phyloP scores from a whole-genome alignment of 2,113 vertebrate genomes.

The Nasalis larvatus region DNA sequence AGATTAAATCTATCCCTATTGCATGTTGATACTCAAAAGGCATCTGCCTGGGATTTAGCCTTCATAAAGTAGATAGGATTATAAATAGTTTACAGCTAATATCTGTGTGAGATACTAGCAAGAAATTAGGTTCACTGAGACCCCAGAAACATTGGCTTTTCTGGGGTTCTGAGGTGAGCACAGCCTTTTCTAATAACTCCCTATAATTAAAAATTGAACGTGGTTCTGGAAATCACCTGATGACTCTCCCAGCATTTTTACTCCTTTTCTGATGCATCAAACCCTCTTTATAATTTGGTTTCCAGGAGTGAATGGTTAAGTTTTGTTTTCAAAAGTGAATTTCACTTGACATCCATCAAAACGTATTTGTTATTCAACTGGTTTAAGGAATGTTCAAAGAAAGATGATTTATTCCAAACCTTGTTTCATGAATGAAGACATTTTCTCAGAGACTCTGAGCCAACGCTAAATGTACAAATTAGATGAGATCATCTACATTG shows the following conservation, averaged over 20 bases:
- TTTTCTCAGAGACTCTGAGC: slow-evolving; percentile 39
- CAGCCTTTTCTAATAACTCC: not conserved
- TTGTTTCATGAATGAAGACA: slow-evolving; percentile 59
- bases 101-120: slow-evolving; percentile 37
- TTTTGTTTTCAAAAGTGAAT: slow-evolving; percentile 57
- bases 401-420: slow-evolving; percentile 49
- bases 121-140: slow-evolving; percentile 60
- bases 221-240: not conserved
- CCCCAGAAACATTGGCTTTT: slow-evolving; percentile 32
- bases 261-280: not conserved
- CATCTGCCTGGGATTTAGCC: slow-evolving; percentile 53
- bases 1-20: slow-evolving; percentile 55
- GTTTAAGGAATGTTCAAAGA: slow-evolving; percentile 44
- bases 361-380: slow-evolving; percentile 39
- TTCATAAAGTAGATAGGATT: slow-evolving; percentile 61
- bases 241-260: not conserved
- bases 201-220: not conserved
- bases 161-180: slow-evolving; percentile 7
- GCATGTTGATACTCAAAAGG: slow-evolving; percentile 62
- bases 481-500: slow-evolving; percentile 29
- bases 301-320: not conserved
- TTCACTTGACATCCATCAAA: slow-evolving; percentile 49
- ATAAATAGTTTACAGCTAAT: slow-evolving; percentile 40
- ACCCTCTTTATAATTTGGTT: slow-evolving; percentile 11
- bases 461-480: slow-evolving; percentile 47